Percentiles rank a stretch among this genome's conserved stretches.
phyloP scores from a whole-genome alignment of 1,140 invertebrate genomes.

The Penaeus chinensis region DNA sequence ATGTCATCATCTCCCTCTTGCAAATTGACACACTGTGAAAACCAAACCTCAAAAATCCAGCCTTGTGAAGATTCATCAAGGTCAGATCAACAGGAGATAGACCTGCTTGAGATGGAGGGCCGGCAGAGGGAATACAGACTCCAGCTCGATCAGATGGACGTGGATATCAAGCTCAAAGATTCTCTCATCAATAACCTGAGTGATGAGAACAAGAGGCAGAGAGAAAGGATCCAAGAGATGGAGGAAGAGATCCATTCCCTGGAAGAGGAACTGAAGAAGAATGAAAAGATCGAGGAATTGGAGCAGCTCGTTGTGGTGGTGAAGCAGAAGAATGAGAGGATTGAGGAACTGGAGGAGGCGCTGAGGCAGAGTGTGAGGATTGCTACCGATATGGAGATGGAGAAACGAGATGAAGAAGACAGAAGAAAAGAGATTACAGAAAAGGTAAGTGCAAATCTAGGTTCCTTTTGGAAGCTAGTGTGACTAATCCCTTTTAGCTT shows the following conservation, averaged over 20 bases:
- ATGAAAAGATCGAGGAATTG: conserved; percentile 69
- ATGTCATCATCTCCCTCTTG: not conserved
- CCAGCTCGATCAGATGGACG: conserved; percentile 60
- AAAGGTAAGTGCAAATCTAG: conserved; percentile 52
- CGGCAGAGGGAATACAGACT: conserved; percentile 59
- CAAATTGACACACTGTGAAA: not conserved
- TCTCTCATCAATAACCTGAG: conserved; percentile 58
- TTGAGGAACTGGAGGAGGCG: conserved; percentile 84
- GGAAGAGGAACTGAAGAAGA: conserved; percentile 63
- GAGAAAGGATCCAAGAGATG: conserved; percentile 57
- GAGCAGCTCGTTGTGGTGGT: conserved; percentile 71
- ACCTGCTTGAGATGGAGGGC: conserved; percentile 61
- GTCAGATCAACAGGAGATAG: conserved; percentile 57
- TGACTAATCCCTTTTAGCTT: conserved; percentile 1
- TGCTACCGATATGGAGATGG: conserved; percentile 72
- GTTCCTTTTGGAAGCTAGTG: not conserved
- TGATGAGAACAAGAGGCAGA: conserved; percentile 54
- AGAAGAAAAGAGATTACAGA: conserved; percentile 65
- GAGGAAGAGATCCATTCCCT: conserved; percentile 59
- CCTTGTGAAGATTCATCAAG: not conserved
- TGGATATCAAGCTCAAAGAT: conserved; percentile 63
- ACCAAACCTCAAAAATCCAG: not conserved
- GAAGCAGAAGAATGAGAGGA: conserved; percentile 72
- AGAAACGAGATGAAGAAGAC: conserved; percentile 60
- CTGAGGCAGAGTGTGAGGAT: conserved; percentile 74